These are phyloP conservation scores for Drosophila aff. DNA, from an alignment of 1,140 invertebrate species.

Conservation along the genomic window DNA sequence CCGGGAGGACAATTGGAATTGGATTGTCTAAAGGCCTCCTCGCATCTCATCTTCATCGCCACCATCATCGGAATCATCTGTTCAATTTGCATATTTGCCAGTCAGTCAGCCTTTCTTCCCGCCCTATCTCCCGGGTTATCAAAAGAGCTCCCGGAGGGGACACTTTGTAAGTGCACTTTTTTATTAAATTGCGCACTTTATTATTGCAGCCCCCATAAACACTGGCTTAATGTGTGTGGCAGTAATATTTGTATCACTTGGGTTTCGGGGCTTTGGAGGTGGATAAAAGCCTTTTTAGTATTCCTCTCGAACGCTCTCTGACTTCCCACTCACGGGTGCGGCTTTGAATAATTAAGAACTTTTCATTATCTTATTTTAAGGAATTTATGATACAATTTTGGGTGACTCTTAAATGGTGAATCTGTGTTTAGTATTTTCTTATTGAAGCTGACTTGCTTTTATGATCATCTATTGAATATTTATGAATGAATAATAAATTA, in stretches of 20 bases:
- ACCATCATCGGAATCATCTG: conserved; percentile 13
- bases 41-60: conserved; percentile 16
- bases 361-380: conserved; percentile 6
- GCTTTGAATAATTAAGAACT: conserved; percentile 21
- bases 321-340: conserved; percentile 16
- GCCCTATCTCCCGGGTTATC: conserved; percentile 25
- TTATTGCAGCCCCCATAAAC: conserved; percentile 26
- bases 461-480: not conserved
- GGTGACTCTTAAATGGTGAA: not conserved
- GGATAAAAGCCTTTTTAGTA: conserved; percentile 29
- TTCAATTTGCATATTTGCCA: conserved; percentile 31
- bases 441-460: not conserved
- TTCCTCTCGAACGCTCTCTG: not conserved
- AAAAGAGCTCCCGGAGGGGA: conserved; percentile 1
- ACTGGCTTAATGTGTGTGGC: conserved; percentile 24
- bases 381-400: not conserved
- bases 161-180: conserved; percentile 26
- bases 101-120: conserved; percentile 1
- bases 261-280: not conserved
- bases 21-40: conserved; percentile 37
- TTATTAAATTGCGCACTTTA: conserved; percentile 45
- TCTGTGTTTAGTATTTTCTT: not conserved
- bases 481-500: too few relatives aligned
- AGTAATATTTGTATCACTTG: conserved; percentile 12
- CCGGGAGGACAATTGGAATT: conserved; percentile 56